These are phyloP conservation scores for Oreortyx pictus DNA, from an alignment of 2,797 vertebrate species.

Conservation along the genomic window DNA sequence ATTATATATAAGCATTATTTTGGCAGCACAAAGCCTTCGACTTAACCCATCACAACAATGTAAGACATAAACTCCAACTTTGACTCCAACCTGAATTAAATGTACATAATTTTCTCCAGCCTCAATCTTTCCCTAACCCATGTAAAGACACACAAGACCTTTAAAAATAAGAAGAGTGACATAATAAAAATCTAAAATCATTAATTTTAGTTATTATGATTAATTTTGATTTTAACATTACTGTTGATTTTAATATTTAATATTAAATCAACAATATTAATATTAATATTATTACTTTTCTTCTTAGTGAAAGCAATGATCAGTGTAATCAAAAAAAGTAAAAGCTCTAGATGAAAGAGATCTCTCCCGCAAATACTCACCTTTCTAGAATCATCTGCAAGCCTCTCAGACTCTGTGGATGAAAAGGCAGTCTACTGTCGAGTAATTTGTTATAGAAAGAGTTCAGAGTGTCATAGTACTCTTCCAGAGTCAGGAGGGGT, in stretches of 20 bases:
- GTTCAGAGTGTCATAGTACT: conserved; percentile 86
- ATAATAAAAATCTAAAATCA: not conserved
- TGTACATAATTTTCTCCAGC: not conserved
- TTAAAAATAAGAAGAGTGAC: not conserved
- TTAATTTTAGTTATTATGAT: not conserved
- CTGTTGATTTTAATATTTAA: too few relatives aligned
- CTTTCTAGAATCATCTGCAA: conserved; percentile 89
- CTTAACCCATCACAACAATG: not conserved
- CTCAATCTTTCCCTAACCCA: not conserved
- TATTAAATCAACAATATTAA: too few relatives aligned
- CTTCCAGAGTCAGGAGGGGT: conserved; percentile 85
- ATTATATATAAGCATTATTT: not conserved
- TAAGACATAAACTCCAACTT: not conserved
- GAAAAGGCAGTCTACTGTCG: conserved; percentile 81
- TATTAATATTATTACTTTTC: not conserved
- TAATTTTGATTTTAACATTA: too few relatives aligned
- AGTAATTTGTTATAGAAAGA: conserved; percentile 85
- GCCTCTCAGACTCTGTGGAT: conserved; percentile 90
- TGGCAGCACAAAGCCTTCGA: not conserved
- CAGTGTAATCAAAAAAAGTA: not conserved
- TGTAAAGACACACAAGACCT: not conserved
- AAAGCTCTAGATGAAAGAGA: not conserved
- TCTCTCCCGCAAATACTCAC: conserved; percentile 71
- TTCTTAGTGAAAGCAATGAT: not conserved
- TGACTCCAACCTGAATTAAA: not conserved